phyloP scores from a whole-genome alignment of 2,113 vertebrate genomes.

The Oncorhynchus masou region DNA sequence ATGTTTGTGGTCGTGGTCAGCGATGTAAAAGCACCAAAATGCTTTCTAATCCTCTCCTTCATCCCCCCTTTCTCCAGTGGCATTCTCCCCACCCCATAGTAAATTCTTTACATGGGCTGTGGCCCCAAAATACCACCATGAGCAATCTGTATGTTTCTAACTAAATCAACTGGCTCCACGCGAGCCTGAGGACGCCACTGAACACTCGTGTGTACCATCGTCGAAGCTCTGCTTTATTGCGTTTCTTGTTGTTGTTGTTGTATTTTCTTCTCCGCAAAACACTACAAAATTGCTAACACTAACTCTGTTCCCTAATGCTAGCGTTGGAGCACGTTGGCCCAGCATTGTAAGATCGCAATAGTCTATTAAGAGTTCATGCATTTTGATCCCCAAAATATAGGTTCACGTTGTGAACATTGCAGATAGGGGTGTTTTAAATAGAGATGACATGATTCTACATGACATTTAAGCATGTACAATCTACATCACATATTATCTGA shows the following conservation, averaged over 20 bases:
- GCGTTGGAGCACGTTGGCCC: neutral
- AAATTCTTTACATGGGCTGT: constrained; percentile 65
- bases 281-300: constrained; percentile 26
- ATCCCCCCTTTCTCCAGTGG: constrained; percentile 31
- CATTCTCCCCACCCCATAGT: constrained; percentile 46
- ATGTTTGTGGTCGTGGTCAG: constrained; percentile 18
- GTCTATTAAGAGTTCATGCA: no score
- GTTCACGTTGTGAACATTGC: no score
- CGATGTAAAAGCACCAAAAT: constrained; percentile 28
- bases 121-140: constrained; percentile 39
- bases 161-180: constrained; percentile 52
- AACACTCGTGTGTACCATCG: constrained; percentile 58
- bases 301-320: no score
- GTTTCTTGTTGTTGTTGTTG: constrained; percentile 20
- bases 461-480: no score
- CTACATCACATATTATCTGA: no score
- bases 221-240: constrained; percentile 58
- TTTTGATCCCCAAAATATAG: no score
- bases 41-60: neutral
- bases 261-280: constrained; percentile 18
- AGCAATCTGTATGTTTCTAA: constrained; percentile 43
- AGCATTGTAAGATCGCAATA: no score
- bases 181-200: constrained; percentile 52
- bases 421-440: no score
- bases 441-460: no score